Conservation (phyloP, 2,113 vertebrate genomes). For the Prolemur simus region DNA sequence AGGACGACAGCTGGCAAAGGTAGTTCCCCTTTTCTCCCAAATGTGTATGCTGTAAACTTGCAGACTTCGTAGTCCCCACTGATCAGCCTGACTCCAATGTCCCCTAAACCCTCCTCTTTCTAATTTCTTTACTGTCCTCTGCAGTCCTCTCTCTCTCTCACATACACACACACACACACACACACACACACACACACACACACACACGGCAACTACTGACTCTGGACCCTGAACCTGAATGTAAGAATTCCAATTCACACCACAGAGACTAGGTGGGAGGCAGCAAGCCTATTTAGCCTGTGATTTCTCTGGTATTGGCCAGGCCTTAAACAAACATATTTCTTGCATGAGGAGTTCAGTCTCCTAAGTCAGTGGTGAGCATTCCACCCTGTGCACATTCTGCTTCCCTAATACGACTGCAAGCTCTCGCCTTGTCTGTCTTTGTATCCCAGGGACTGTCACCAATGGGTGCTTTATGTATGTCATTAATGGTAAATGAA, state of each 20-base stretch:
- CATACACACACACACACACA: not conserved
- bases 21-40: not conserved
- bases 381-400: not conserved
- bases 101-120: not conserved
- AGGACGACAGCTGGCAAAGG: not conserved
- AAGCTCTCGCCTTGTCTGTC: not conserved
- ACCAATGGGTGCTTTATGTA: not conserved
- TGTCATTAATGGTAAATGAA: not conserved
- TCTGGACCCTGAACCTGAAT: not conserved
- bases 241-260: not conserved
- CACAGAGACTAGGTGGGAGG: not conserved
- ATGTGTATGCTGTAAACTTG: not conserved
- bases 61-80: not conserved
- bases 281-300: not conserved
- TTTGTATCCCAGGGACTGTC: not conserved
- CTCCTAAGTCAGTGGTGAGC: not conserved
- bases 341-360: not conserved
- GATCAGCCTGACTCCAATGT: not conserved
- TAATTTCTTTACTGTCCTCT: not conserved
- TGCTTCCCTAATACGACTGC: not conserved
- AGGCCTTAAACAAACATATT: not conserved
- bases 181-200: no score
- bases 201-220: not conserved
- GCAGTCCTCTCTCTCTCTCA: not conserved
- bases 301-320: not conserved